Evolutionary conservation across 2,888 invertebrate species (phyloP), one percentile per base, ranked within the genome.

Genomic region (Cataglyphis livida): DNA sequence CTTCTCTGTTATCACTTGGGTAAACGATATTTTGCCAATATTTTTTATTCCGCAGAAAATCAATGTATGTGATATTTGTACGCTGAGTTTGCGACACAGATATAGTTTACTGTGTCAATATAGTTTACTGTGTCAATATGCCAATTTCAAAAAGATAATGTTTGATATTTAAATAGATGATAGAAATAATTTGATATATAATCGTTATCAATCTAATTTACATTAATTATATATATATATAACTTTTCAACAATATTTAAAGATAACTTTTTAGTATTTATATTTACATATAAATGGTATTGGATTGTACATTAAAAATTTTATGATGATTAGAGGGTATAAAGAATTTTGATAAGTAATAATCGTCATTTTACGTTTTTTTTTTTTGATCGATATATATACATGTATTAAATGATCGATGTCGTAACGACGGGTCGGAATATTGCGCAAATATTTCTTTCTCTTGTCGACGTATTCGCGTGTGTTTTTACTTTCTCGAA

Each of bases 371-470:
- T 76, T 76, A 41, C 38, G 25, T 25, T 54, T 71, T 76, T 32
- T 75, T 71, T 74, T 21, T 71, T 74, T 21, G 68, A 82, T 85
- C 87, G 86, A 87, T 90, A 87, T 88, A 86, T 90, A 44, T 12
- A 9, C 12, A 10, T 41, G 3, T 41, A 12, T 41, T 84, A 90
- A 86, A 81, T 68, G 38, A 25, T 25, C 61, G 82, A 82, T 61
- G 85, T 21, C 21, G 21, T 57, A 84, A 79, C 64, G 62, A 61
- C 44, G 75, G 76, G 61, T 38, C 78, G 81, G 71, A 82, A 87
- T 87, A 87, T 91, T 89, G 84, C 85, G 78, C 81, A 51, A 73
- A 81, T 81, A 81, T 82, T 82, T 78, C 75, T 78, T 28, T 73
- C 44, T 74, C 28, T 44, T 28, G 59, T 62, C 64, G 35, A 44